Base-by-base conservation (phyloP, 2,888 invertebrate genomes). In the Quadroppia sp. region DNA sequence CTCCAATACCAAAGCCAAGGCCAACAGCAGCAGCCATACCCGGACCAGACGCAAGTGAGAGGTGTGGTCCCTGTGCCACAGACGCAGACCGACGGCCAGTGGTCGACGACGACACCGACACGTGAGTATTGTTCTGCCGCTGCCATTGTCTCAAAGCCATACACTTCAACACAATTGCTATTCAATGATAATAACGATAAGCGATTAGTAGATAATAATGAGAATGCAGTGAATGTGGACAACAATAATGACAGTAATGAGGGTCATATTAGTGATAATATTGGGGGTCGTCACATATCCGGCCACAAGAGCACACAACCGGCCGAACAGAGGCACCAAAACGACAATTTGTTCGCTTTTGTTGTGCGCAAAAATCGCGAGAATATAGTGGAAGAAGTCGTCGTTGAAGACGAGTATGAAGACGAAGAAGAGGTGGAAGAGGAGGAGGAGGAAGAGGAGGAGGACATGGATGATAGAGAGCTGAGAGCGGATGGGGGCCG, bases 191-290 rank as follows among this genome's bases (percentile, higher is more conserved):
- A 61, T 36, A 61, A 32, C 15, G 61, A 61, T 32, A 61, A 61
- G 36, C 61, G 61, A 61, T 61, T 61, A 61, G 61, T 61, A 61
- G 61, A 61, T 61, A 61, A 61, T 61, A 61, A 61, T 61, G 61
- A 61, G 61, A 61, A 61, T 61, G 61, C 61, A 36, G 20, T 61
- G 61, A 61, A 61, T 61, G 61, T 36, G 17, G 61, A 36, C 13
- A 36, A 61, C 20, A 61, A 61, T 61, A 61, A 61, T 32, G 17
- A 61, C 6, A 36, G 32, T 61, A 61, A 32, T 32, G 17, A 61
- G n/a, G 20, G 32, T 61, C 32, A 32, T 3, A 61, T 15, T 61
- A 36, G n/a, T 61, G 32, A 61, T 61, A 61, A 61, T 61, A 61
- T 61, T 61, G 61, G 61, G 61, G 61, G 61, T 36, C n/a, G n/a